Conservation (phyloP, 2,888 invertebrate genomes). For the Dynastes grantii region DNA sequence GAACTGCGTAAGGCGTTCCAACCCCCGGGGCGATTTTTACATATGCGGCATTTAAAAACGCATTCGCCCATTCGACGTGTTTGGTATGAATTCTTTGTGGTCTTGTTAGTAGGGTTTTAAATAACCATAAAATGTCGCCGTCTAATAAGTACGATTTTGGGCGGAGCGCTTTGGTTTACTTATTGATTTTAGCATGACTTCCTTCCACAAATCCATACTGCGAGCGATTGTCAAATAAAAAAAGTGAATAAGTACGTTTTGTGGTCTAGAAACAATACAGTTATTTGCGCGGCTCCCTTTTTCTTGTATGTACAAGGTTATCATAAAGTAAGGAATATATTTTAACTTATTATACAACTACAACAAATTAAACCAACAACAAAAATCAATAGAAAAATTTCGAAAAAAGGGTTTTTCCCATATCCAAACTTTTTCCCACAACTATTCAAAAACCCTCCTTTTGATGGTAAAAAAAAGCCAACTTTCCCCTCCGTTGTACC, state of each 20-base stretch:
- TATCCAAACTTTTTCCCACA: too few species aligned
- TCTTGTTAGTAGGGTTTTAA: conserved; percentile 17
- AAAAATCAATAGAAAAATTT: too few species aligned
- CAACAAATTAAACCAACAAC: too few species aligned
- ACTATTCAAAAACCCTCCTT: too few species aligned
- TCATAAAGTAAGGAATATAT: too few species aligned
- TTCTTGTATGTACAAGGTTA: not conserved
- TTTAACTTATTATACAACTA: too few species aligned
- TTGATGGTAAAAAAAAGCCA: too few species aligned
- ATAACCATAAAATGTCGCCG: conserved; percentile 32
- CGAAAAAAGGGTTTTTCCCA: too few species aligned
- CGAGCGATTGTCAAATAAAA: not conserved
- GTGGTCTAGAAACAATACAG: not conserved
- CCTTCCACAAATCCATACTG: conserved; percentile 1
- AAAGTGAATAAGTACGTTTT: not conserved
- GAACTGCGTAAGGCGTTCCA: conserved; percentile 13
- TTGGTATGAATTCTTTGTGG: conserved; percentile 34
- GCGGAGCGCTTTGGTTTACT: conserved; percentile 20
- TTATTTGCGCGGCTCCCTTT: not conserved
- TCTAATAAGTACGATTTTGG: conserved; percentile 17
- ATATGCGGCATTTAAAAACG: conserved; percentile 8
- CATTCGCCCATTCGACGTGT: conserved; percentile 13
- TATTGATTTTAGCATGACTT: conserved; percentile 46
- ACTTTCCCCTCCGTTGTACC: too few species aligned
- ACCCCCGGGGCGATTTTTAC: conserved; percentile 15